phyloP scores from a whole-genome alignment of 2,113 vertebrate genomes.

The Delphinapterus leucas region DNA sequence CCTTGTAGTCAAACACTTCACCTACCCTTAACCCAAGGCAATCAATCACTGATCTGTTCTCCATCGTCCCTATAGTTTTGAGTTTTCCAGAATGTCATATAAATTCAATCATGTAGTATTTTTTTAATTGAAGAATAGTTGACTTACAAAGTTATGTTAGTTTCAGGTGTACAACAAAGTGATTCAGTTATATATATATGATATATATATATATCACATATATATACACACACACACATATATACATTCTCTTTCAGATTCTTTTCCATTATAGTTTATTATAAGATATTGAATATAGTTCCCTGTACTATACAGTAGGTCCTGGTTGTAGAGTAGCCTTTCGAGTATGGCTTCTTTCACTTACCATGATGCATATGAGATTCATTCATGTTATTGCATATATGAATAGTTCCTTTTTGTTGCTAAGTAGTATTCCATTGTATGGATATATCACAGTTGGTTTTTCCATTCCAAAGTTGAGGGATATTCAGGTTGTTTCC shows the following conservation, averaged over 20 bases:
- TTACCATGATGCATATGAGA: background rate
- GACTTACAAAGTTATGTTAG: background rate
- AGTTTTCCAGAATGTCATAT: background rate
- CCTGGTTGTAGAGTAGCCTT: background rate
- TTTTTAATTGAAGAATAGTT: background rate
- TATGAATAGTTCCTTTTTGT: background rate
- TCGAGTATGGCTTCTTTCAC: background rate
- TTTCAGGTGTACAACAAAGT: background rate
- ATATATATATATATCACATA: background rate
- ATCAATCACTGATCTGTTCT: background rate
- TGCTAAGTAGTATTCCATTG: background rate
- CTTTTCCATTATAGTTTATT: too few species aligned
- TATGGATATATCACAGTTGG: background rate
- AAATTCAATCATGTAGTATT: background rate
- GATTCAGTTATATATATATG: background rate
- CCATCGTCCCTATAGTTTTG: background rate
- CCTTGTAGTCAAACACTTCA: background rate
- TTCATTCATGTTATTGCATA: background rate
- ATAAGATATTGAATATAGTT: too few species aligned
- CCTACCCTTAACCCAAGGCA: background rate
- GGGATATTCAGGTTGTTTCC: background rate
- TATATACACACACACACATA: too few species aligned
- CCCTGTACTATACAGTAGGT: too few species aligned
- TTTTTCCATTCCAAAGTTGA: background rate
- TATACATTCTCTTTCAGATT: too few species aligned